These are phyloP conservation scores for Acromyrmex heyeri DNA, from an alignment of 1,140 invertebrate genomes.

Conservation along the genomic window DNA sequence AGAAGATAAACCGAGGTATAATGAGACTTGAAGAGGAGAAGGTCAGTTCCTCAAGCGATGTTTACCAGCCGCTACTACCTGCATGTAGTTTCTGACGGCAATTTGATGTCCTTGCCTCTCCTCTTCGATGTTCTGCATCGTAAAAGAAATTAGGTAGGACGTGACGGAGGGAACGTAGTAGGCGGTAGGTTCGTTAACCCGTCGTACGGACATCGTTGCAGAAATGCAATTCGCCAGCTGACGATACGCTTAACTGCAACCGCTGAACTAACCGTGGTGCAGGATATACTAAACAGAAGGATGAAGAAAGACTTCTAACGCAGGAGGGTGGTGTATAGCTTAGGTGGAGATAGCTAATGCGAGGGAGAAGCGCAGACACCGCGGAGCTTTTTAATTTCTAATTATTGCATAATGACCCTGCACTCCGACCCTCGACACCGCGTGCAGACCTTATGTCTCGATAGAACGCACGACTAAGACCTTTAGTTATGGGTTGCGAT, in stretches of 20 bases:
- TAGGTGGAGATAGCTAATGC: slow-evolving; percentile 44
- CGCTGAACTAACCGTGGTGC: slow-evolving; percentile 67
- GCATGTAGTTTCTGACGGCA: slow-evolving; percentile 22
- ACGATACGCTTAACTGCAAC: slow-evolving; percentile 80
- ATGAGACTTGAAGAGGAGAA: slow-evolving; percentile 44
- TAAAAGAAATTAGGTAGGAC: slow-evolving; percentile 23
- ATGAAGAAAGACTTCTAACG: slow-evolving; percentile 19
- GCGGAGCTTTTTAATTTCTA: slow-evolving; percentile 80
- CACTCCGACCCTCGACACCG: slow-evolving; percentile 60
- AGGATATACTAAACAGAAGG: slow-evolving; percentile 28
- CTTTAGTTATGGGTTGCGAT: slow-evolving; percentile 79
- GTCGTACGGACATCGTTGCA: slow-evolving; percentile 55
- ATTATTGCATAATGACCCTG: slow-evolving; percentile 78
- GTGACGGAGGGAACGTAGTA: neutral
- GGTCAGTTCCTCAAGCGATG: slow-evolving; percentile 60
- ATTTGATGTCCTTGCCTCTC: slow-evolving; percentile 54
- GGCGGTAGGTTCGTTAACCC: slow-evolving; percentile 72
- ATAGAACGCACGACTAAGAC: slow-evolving; percentile 58
- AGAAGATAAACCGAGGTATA: slow-evolving; percentile 24
- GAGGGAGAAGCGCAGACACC: slow-evolving; percentile 20
- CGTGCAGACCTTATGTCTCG: slow-evolving; percentile 79
- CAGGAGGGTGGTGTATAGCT: neutral
- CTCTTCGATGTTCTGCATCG: slow-evolving; percentile 60
- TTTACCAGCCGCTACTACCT: slow-evolving; percentile 28
- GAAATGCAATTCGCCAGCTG: slow-evolving; percentile 82